Evolutionary conservation across 2,888 invertebrate species (phyloP).

Genomic region (Dascillus cervinus): DNA sequence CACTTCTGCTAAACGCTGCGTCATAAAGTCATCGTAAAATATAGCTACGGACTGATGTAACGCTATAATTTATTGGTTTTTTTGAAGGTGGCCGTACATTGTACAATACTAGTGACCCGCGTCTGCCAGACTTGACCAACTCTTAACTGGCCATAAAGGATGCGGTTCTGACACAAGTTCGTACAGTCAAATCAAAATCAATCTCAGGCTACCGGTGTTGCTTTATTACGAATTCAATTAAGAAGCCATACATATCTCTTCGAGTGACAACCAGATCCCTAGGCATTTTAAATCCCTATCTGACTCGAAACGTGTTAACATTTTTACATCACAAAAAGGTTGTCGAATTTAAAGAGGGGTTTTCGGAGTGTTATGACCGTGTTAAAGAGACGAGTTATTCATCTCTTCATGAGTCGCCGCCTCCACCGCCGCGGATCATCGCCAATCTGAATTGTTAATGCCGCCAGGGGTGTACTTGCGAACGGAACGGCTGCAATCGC

Average conservation of each 20-base stretch:
- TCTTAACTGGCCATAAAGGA: conserved; percentile 21
- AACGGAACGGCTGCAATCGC: conserved; percentile 26
- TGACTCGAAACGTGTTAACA: conserved; percentile 32
- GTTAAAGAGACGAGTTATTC: conserved; percentile 35
- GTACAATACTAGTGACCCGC: conserved; percentile 18
- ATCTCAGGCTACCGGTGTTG: conserved; percentile 11
- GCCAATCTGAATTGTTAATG: conserved; percentile 41
- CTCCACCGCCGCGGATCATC: conserved; percentile 29
- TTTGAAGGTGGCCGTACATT: conserved; percentile 20
- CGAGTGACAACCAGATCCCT: conserved; percentile 11
- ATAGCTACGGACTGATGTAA: conserved; percentile 28
- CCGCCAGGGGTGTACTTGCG: conserved; percentile 26
- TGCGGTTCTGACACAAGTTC: conserved; percentile 16
- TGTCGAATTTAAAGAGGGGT: conserved; percentile 31
- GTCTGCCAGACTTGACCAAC: conserved; percentile 17
- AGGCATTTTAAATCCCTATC: conserved; percentile 17
- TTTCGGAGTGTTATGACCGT: conserved; percentile 35
- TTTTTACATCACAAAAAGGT: conserved; percentile 38
- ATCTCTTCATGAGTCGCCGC: conserved; percentile 24
- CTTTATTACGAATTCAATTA: conserved; percentile 23
- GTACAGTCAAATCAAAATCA: conserved; percentile 12
- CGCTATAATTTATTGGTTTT: conserved; percentile 28
- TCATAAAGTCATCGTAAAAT: conserved; percentile 31
- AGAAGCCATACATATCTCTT: conserved; percentile 15
- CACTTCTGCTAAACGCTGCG: conserved; percentile 27